Conservation (phyloP, 2,113 vertebrate species). For the Phalacrocorax pelagicus region DNA sequence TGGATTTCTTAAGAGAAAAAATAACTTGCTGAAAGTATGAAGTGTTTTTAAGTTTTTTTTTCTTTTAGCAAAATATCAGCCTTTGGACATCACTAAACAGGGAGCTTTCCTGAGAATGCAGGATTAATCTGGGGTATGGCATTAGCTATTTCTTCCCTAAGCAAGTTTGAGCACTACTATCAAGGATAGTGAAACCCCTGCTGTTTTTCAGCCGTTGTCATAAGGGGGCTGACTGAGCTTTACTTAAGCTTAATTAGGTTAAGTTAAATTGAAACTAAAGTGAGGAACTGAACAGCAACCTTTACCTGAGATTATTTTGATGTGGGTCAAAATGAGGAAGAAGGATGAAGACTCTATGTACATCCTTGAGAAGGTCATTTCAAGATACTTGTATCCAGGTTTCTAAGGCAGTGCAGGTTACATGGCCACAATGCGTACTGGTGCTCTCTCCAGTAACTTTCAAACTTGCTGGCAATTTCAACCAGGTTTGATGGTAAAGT, state of each 20-base stretch:
- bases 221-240: not conserved
- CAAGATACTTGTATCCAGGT: not conserved
- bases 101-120: not conserved
- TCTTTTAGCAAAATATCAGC: not conserved
- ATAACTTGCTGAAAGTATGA: not conserved
- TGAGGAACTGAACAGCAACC: rapidly evolving
- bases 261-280: not conserved
- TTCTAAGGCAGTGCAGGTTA: not conserved
- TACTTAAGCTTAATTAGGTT: not conserved
- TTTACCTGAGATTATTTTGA: not conserved
- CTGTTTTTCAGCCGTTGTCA: not conserved
- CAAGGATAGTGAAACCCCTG: not conserved
- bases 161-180: not conserved
- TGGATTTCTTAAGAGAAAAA: not conserved
- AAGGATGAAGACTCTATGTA: not conserved
- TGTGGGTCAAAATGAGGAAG: not conserved
- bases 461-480: not conserved
- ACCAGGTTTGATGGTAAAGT: not conserved
- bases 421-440: not conserved
- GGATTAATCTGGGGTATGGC: not conserved
- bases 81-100: not conserved
- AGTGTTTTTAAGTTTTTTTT: not conserved
- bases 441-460: not conserved
- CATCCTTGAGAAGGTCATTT: not conserved
- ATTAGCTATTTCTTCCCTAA: not conserved